Percentiles rank a stretch among this genome's conserved stretches.
Evolutionary conservation across 92 coral and sea anemone genomes (phyloP).

Genomic region (Palythoa grandis): DNA sequence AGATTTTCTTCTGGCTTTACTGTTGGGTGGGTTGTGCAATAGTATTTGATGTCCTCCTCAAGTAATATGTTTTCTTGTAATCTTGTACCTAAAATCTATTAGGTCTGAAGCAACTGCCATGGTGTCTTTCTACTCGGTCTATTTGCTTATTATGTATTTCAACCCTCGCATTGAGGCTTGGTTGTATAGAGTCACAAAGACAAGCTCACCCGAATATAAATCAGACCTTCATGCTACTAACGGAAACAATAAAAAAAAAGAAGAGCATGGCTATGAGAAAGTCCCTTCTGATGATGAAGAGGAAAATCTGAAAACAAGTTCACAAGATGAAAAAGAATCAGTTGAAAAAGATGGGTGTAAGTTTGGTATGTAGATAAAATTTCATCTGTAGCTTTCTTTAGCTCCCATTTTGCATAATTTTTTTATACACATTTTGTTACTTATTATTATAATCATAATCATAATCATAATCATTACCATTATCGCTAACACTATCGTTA

Average conservation of each 20-base stretch:
- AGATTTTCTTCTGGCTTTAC: no score
- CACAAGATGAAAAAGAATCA: conserved; percentile 16
- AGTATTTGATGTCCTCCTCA: no score
- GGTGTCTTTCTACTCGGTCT: conserved; percentile 93
- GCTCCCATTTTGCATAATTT: neutral
- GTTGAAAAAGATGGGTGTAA: neutral
- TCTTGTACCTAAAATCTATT: neutral
- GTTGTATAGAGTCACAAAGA: conserved; percentile 85
- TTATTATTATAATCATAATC: no score
- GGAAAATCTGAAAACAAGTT: neutral
- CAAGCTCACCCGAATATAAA: conserved; percentile 81
- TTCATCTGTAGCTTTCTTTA: neutral
- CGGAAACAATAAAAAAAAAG: conserved; percentile 11
- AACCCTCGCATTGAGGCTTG: conserved; percentile 91
- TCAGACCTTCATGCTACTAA: conserved; percentile 79
- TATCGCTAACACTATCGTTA: no score
- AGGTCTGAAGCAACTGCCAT: conserved; percentile 99
- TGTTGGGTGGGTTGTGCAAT: no score
- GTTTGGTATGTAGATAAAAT: neutral
- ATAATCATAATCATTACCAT: no score
- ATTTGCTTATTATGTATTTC: conserved; percentile 94
- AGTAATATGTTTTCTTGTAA: no score
- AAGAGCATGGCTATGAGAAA: conserved; percentile 8
- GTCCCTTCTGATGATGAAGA: conserved; percentile 28
- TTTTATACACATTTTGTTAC: neutral